These are phyloP conservation scores for Anarhynchus alexandrinus DNA, from an alignment of 2,113 vertebrate species.

Conservation along the genomic window DNA sequence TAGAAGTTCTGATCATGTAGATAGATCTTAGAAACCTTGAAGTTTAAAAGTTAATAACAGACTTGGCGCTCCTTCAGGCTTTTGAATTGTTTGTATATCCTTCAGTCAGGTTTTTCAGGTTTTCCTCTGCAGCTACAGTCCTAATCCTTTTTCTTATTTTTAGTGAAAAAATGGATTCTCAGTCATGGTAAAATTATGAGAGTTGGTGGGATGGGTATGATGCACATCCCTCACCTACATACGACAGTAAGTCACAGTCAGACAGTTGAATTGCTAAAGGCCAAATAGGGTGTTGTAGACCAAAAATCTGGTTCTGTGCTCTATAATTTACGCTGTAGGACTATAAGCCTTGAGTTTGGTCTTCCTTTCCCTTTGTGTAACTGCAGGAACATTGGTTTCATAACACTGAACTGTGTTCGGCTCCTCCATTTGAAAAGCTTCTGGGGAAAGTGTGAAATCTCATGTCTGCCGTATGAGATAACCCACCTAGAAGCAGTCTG, in stretches of 20 bases:
- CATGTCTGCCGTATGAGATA: neutral
- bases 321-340: neutral
- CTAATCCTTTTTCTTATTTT: neutral
- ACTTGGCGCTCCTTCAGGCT: neutral
- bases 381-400: neutral
- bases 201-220: neutral
- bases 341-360: neutral
- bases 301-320: neutral
- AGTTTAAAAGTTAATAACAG: neutral
- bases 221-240: neutral
- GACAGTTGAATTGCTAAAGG: neutral
- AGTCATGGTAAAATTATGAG: neutral
- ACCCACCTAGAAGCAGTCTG: neutral
- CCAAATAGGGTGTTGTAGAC: neutral
- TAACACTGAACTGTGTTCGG: neutral
- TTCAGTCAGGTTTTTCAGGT: neutral
- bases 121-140: neutral
- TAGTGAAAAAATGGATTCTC: neutral
- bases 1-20: neutral
- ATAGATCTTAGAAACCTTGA: neutral
- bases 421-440: neutral
- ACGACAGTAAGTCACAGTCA: neutral
- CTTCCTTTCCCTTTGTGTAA: neutral
- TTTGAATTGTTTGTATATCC: neutral
- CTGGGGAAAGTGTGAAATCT: neutral